Base-by-base conservation (phyloP, 2,888 invertebrate genomes). In the Folsomia manolachei region DNA sequence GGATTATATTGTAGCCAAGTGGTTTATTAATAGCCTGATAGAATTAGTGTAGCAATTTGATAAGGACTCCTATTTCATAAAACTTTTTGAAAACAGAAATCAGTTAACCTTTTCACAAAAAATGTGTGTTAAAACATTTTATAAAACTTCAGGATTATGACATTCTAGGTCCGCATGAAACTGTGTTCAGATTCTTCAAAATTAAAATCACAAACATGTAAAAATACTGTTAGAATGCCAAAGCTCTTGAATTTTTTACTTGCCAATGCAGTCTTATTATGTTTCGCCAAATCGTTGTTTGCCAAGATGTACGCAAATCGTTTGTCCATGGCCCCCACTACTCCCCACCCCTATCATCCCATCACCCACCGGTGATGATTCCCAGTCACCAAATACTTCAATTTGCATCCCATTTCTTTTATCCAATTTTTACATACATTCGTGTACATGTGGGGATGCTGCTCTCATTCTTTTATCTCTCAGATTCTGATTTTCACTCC, bases 331-430 rank as follows among this genome's bases (percentile, higher is more conserved):
- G 7, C 4, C 39, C 39, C 39, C 39, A 39, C 14, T 14, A 39
- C 39, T 39, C 39, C 39, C 39, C 39, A 39, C 39, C 39, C 7
- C 14, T 39, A 14, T n/a, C n/a, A n/a, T n/a, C n/a, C n/a, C n/a
- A n/a, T n/a, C n/a, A n/a, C n/a, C n/a, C n/a, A n/a, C n/a, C 39
- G 39, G 4, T 39, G 39, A 9, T 63, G 71, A 69, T 70, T 74
- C 69, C 67, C 71, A 71, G 71, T 74, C 71, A 74, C 71, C 67
- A 70, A 74, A 71, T 74, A 74, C 74, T 74, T 71, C 74, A 74
- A 74, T 74, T 74, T 74, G 71, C 72, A 72, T 75, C 72, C 72
- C 75, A 75, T 75, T 75, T 71, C 71, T 63, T 62, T 65, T 64
- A 74, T 69, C 26, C 65, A 63, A 71, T 65, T 39, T 14, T 4